These are phyloP conservation scores for Coturnix japonica DNA, from an alignment of 2,113 vertebrate genomes.

Conservation along the genomic window DNA sequence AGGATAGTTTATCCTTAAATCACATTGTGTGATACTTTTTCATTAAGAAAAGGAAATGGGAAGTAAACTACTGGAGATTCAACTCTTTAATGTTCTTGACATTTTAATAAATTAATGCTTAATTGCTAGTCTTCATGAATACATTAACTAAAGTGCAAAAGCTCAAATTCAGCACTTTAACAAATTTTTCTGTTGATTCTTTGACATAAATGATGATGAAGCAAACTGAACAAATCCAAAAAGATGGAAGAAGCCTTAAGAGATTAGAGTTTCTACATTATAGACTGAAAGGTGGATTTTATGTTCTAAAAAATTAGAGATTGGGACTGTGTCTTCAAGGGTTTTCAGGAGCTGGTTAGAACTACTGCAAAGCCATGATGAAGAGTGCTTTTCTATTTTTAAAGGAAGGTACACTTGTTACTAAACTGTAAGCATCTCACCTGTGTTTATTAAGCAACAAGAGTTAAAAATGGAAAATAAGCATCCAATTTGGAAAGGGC, in stretches of 20 bases:
- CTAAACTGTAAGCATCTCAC: not conserved
- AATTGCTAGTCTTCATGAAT: conserved; percentile 57
- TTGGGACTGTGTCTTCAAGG: not conserved
- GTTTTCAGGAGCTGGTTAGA: not conserved
- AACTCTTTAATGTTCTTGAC: conserved; percentile 50
- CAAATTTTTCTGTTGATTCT: conserved; percentile 35
- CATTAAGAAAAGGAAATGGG: not conserved
- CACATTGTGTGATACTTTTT: not conserved
- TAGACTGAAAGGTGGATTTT: not conserved
- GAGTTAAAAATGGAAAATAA: not conserved
- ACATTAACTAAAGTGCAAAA: conserved; percentile 38
- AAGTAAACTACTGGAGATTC: conserved; percentile 15
- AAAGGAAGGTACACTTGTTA: not conserved
- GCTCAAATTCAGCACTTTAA: not conserved
- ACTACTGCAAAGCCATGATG: not conserved
- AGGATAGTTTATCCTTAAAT: not conserved
- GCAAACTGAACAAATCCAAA: conserved; percentile 24
- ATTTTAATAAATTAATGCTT: conserved; percentile 66
- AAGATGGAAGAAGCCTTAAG: not conserved
- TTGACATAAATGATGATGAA: conserved; percentile 22
- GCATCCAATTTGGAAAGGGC: not conserved
- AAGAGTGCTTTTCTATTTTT: not conserved
- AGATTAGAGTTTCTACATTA: not conserved
- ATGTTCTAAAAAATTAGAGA: not conserved
- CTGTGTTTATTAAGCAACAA: not conserved